Percentiles rank a stretch among this genome's conserved stretches.
These are phyloP conservation scores for Drosophila ironensis DNA, from an alignment of 1,140 invertebrate genomes.

Conservation along the genomic window DNA sequence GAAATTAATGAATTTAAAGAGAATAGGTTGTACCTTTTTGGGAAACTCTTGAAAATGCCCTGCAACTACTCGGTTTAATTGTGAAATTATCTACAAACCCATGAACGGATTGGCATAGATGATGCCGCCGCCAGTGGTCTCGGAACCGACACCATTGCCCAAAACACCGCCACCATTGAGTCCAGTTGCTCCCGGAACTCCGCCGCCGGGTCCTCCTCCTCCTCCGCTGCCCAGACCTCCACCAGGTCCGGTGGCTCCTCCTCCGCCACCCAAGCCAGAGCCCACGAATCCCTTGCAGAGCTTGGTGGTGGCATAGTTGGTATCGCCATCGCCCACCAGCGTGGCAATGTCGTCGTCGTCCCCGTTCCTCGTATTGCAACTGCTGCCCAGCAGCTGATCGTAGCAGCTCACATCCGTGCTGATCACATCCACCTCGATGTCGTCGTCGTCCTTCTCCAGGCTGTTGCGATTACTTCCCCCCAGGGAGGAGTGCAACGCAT, in stretches of 20 bases:
- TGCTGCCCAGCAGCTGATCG: constrained; percentile 76
- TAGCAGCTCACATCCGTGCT: constrained; percentile 81
- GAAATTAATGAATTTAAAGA: no score
- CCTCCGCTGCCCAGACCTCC: neutral
- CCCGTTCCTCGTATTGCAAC: constrained; percentile 75
- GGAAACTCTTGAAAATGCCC: no score
- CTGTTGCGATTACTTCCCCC: constrained; percentile 77
- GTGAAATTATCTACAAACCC: constrained; percentile 73
- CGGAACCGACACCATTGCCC: constrained; percentile 42
- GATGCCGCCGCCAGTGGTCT: constrained; percentile 58
- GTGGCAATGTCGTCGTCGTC: constrained; percentile 75
- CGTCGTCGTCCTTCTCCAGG: constrained; percentile 79
- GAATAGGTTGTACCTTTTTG: no score
- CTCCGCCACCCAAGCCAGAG: neutral
- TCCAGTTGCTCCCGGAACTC: constrained; percentile 1
- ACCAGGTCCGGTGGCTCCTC: neutral
- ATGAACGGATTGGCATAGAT: constrained; percentile 82
- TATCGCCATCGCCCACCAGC: constrained; percentile 61
- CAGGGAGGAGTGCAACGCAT: constrained; percentile 71
- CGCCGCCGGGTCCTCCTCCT: neutral
- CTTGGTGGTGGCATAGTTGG: constrained; percentile 52
- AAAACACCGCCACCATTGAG: constrained; percentile 21
- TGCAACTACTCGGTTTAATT: no score
- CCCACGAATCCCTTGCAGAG: constrained; percentile 25
- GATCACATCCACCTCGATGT: constrained; percentile 80